phyloP scores from a whole-genome alignment of 1,140 invertebrate genomes.

The Choristoneura fumiferana region DNA sequence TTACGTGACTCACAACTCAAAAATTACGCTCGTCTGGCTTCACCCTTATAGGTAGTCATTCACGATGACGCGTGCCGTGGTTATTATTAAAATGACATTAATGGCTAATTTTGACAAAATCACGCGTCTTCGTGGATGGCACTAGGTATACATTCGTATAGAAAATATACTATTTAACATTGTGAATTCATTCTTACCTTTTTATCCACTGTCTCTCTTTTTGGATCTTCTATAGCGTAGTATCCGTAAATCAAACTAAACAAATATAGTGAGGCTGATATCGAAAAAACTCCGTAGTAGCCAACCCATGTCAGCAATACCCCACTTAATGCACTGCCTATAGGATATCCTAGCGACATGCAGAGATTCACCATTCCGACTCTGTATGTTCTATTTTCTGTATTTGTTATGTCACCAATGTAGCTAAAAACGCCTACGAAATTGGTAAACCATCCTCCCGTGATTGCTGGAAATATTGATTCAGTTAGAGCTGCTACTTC shows the following conservation, averaged over 20 bases:
- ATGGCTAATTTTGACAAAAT: too few relatives aligned
- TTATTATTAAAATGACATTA: too few relatives aligned
- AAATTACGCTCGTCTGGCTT: too few relatives aligned
- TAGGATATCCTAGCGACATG: slow-evolving; percentile 87
- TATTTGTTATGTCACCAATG: slow-evolving; percentile 90
- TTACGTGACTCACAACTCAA: too few relatives aligned
- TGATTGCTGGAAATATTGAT: slow-evolving; percentile 86
- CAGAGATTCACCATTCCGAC: slow-evolving; percentile 92
- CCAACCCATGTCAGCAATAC: slow-evolving; percentile 84
- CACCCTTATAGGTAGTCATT: too few relatives aligned
- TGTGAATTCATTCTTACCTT: too few relatives aligned
- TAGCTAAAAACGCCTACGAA: slow-evolving; percentile 95
- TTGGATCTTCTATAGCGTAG: slow-evolving; percentile 81
- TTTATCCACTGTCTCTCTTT: slow-evolving; percentile 47
- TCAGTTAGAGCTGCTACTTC: slow-evolving; percentile 87
- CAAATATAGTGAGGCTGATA: slow-evolving; percentile 85
- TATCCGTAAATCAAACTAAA: slow-evolving; percentile 85
- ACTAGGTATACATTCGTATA: too few relatives aligned
- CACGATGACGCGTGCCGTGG: too few relatives aligned
- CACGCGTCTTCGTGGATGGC: too few relatives aligned
- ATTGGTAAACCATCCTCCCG: slow-evolving; percentile 92
- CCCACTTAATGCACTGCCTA: slow-evolving; percentile 87
- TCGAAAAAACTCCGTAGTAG: slow-evolving; percentile 89
- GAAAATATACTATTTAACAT: too few relatives aligned
- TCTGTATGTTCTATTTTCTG: slow-evolving; percentile 87